Conservation (phyloP, 1,140 invertebrate genomes). For the Heliconius eleuchia region DNA sequence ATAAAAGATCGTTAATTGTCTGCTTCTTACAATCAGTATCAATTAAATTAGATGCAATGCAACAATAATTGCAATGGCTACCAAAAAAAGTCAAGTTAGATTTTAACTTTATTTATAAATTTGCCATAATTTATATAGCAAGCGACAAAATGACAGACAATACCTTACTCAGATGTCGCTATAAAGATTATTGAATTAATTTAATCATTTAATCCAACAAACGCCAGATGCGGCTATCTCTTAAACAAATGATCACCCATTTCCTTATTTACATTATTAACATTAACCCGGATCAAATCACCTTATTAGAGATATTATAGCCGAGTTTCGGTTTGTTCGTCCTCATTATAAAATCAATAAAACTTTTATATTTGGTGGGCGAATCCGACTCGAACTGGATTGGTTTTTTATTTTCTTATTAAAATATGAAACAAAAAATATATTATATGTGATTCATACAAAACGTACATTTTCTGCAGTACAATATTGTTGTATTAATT, state of each 20-base stretch:
- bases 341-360: too few relatives aligned
- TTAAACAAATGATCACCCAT: conserved; percentile 61
- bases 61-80: not conserved
- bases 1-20: too few relatives aligned
- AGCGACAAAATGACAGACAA: conserved; percentile 52
- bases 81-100: not conserved
- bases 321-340: too few relatives aligned
- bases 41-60: too few relatives aligned
- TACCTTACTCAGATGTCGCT: conserved; percentile 57
- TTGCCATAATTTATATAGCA: not conserved
- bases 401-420: too few relatives aligned
- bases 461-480: conserved; percentile 19
- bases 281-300: not conserved
- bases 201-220: conserved; percentile 66
- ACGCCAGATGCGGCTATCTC: conserved; percentile 61
- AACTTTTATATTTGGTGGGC: too few relatives aligned
- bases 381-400: too few relatives aligned
- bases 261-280: conserved; percentile 57
- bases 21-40: too few relatives aligned
- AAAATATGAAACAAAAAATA: too few relatives aligned
- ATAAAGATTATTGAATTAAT: conserved; percentile 73
- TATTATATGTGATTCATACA: not conserved
- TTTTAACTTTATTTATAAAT: not conserved
- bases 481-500: too few relatives aligned
- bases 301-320: too few relatives aligned